Base-by-base conservation (phyloP, 2,797 vertebrate genomes). In the Stomatorhinus walkeri region DNA sequence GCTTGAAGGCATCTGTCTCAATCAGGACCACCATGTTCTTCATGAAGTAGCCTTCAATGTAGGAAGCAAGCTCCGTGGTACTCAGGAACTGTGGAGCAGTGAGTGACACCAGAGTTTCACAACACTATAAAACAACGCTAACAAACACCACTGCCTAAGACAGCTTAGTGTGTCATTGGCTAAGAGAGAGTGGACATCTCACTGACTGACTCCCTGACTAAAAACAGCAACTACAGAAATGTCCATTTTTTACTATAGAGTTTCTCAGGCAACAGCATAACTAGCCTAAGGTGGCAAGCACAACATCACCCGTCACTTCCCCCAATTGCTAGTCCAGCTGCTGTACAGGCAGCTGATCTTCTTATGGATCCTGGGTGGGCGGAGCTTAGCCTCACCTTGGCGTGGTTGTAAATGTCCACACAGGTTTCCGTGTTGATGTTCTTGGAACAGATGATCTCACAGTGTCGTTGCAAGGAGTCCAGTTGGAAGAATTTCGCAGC, bases 11-110 rank as follows among this genome's bases (percentile, higher is more conserved):
- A 93, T 99, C 98, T 0, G 98, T 96, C 93, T 99, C 98, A 1
- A 99, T 98, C 91, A 99, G 96, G 92, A 98, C 96, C 97, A 98
- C 97, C 98, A 99, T 98, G 92, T 99, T 99, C 96, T 99, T 99
- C 93, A 99, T 95, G 93, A 99, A 99, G 93, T 98, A 99, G 93
- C 98, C 98, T 96, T 99, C 98, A 16, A 98, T 98, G 92, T 98
- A 99, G 1, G 97, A 94, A 0, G 98, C 96, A 24, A 99, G 96
- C 95, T 99, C 98, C 0, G 94, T 93, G 90, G 98, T 97, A 2
- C 97, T 97, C 0, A 99, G 97, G 94, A 99, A 99, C 98, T 99
- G 93, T 46, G 19, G 81, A 49, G 81, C 46, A 19, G 19, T 81
- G 76, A 81, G 76, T n/a, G 40, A 43, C 76, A 81, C 76, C 36